phyloP scores from a whole-genome alignment of 2,113 vertebrate genomes.

The Corythornis cristatus region DNA sequence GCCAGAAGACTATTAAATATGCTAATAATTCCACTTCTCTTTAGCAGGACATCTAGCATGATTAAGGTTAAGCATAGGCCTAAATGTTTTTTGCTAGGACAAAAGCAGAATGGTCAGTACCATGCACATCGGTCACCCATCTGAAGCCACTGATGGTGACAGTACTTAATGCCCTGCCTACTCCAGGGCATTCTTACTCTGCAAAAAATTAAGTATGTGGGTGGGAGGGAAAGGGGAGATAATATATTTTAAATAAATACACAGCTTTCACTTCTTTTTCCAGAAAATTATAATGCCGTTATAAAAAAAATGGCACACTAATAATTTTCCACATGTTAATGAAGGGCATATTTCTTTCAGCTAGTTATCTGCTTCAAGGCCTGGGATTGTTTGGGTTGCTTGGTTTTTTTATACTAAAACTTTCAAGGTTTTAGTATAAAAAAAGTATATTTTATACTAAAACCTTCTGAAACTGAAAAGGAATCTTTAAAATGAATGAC shows the following conservation, averaged over 20 bases:
- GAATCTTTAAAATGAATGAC: background rate
- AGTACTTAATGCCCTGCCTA: background rate
- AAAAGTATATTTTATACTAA: too few relatives aligned
- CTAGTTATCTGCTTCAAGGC: background rate
- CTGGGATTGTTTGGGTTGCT: background rate
- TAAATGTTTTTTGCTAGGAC: background rate
- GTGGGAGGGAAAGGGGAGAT: background rate
- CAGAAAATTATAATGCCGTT: background rate
- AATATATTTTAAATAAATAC: background rate
- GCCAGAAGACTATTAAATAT: background rate
- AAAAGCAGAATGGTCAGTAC: background rate
- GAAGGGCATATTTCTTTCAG: background rate
- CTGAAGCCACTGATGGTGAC: background rate
- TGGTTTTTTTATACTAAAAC: background rate
- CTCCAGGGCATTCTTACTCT: background rate
- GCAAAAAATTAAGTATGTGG: background rate
- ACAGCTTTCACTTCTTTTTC: background rate
- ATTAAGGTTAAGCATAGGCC: background rate
- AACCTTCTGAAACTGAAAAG: background rate
- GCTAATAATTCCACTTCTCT: background rate
- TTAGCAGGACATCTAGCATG: background rate
- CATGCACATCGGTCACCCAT: background rate
- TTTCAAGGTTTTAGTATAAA: too few relatives aligned
- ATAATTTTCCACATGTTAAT: background rate
- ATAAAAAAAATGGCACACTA: background rate